A percentile compares a stretch with the other conserved stretches of the same genome.
These are phyloP conservation scores for Cantharis flavilabris DNA, from an alignment of 2,888 invertebrate species.

Conservation along the genomic window DNA sequence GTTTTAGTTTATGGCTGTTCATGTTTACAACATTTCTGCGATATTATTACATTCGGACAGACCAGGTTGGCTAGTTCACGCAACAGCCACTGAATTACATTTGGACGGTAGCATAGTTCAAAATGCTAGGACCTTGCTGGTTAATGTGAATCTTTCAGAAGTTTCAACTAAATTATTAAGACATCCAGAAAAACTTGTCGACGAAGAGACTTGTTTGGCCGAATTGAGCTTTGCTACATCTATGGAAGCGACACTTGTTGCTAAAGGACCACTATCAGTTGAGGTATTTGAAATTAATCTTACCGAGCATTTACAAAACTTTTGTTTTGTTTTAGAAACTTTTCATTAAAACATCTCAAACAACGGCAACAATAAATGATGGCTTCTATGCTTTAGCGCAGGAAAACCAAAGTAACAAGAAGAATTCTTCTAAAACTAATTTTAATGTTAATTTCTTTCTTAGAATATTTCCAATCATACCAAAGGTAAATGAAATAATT, in stretches of 20 bases:
- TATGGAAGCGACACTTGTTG: constrained; percentile 77
- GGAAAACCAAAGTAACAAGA: constrained; percentile 55
- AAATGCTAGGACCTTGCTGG: constrained; percentile 70
- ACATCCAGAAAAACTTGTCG: constrained; percentile 54
- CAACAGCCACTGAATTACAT: constrained; percentile 70
- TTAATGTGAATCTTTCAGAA: constrained; percentile 72
- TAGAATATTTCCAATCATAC: constrained; percentile 76
- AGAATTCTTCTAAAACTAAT: constrained; percentile 57
- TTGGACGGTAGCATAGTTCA: constrained; percentile 73
- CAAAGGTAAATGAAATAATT: constrained; percentile 64
- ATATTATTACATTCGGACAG: constrained; percentile 66
- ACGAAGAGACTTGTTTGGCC: constrained; percentile 68
- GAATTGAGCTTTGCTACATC: constrained; percentile 75
- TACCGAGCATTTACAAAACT: background rate
- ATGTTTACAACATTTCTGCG: constrained; percentile 74
- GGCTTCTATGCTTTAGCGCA: constrained; percentile 61
- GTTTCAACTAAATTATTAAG: constrained; percentile 66
- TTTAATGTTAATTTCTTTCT: constrained; percentile 61
- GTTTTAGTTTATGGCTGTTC: constrained; percentile 81
- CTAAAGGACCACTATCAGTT: constrained; percentile 82
- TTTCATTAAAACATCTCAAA: constrained; percentile 65
- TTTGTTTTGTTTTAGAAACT: constrained; percentile 63
- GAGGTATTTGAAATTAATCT: constrained; percentile 62
- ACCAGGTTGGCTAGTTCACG: constrained; percentile 72
- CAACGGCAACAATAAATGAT: constrained; percentile 62